Base-by-base conservation (phyloP, 2,113 vertebrate species). In the Hyperopisus bebe region DNA sequence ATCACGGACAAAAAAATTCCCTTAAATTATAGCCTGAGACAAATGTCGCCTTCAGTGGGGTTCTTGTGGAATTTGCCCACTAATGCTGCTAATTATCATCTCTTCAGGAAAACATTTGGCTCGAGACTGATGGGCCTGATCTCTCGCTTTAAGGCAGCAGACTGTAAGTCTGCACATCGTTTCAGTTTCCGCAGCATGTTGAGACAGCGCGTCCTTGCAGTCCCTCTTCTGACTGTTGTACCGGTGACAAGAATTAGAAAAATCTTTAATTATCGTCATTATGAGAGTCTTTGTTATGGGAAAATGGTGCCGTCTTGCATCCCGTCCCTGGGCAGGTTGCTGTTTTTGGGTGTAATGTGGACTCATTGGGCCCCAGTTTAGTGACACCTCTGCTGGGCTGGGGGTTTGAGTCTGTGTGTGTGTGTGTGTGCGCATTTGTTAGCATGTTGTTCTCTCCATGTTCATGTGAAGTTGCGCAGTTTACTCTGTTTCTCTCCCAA, bases 201-300 rank as follows among this genome's bases (percentile, higher is more conserved):
- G 70, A 58, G 84, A 66, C 47, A 44, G 39, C 13, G 35, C 4
- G 21, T n/a, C 77, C 50, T n/a, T 2, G 2, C 27, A 66, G 80
- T 62, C 42, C n/a, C 7, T 42, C 1, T 31, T 44, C 13, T 17
- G 24, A 42, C 39, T 58, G 80, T 66, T 21, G 24, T 27, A 9
- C 44, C 55, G 35, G 39, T 58, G 51, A 50, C 44, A 85, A 21
- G 90, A 85, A 88, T 89, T 90, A 87, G 82, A 74, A n/a, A 66
- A 88, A 53, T 35, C 51, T 89, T 44, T 91, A 86, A 88, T 85
- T 77, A 66, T 35, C 86, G 31, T 35, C 21, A 86, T 51, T 86
- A 77, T 27, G 35, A 47, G 55, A 62, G 51, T 8, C 47, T 10
- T 51, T 2, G 31, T 62, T 51, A 13, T 88, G 47, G 48, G 24